Percentiles rank a stretch among this genome's conserved stretches.
Conservation (phyloP, 1,140 invertebrate genomes). For the Papilio polyxenes region DNA sequence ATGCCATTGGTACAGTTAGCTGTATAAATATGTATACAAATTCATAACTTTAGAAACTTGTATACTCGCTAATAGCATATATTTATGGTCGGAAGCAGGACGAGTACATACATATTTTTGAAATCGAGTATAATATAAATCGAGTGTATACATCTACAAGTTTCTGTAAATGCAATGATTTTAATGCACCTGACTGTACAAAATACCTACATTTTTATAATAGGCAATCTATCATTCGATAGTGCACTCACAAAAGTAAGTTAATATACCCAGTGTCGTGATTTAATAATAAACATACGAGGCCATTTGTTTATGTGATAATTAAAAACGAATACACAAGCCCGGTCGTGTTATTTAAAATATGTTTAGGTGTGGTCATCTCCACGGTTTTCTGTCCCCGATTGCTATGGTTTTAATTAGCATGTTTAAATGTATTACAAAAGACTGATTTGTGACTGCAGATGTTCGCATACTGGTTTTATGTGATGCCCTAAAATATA, state of each 20-base stretch:
- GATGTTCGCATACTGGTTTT: not conserved
- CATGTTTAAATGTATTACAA: not conserved
- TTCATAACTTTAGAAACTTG: too few species aligned
- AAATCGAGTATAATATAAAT: too few species aligned
- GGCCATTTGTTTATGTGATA: conserved; percentile 36
- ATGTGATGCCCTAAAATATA: not conserved
- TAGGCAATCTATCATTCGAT: not conserved
- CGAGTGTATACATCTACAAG: too few species aligned
- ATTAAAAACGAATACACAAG: conserved; percentile 11
- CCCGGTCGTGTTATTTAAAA: conserved; percentile 29
- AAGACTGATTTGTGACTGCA: not conserved
- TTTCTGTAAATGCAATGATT: too few species aligned
- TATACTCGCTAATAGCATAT: too few species aligned
- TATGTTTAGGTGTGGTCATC: conserved; percentile 25
- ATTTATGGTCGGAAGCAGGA: too few species aligned
- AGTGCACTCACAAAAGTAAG: not conserved
- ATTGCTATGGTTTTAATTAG: conserved; percentile 21
- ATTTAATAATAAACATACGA: conserved; percentile 38
- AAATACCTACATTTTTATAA: not conserved
- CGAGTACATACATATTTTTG: too few species aligned
- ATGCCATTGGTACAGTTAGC: not conserved
- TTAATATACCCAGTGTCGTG: conserved; percentile 12
- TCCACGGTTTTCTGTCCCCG: conserved; percentile 6
- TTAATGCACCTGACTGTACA: too few species aligned
- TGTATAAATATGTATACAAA: too few species aligned